Conservation (phyloP, 2,888 invertebrate genomes). For the Melanophora roralis region DNA sequence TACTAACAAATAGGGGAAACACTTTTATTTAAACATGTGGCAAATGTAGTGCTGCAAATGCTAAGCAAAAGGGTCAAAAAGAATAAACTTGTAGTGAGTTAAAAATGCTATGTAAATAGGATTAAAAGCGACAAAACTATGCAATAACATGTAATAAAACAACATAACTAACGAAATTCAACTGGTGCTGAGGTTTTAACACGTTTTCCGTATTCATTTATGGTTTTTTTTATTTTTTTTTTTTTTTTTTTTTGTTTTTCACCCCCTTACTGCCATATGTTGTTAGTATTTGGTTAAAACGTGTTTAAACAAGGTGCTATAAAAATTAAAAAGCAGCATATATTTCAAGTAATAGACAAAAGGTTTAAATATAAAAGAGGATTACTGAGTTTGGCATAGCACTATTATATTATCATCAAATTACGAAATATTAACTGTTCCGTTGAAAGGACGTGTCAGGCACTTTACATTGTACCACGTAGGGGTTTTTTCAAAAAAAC, state of each 20-base stretch:
- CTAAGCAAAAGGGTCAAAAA: neutral
- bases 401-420: too few species aligned
- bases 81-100: slow-evolving; percentile 11
- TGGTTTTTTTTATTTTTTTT: neutral
- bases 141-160: neutral
- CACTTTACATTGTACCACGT: too few species aligned
- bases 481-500: too few species aligned
- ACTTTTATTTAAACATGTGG: neutral
- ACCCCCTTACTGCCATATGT: neutral
- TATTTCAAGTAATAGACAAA: too few species aligned
- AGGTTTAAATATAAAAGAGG: too few species aligned
- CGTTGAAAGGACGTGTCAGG: too few species aligned
- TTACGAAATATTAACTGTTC: too few species aligned
- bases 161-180: slow-evolving; percentile 20
- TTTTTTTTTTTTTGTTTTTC: neutral
- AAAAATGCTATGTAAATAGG: slow-evolving; percentile 47
- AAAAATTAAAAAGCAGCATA: too few species aligned
- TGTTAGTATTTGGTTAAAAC: neutral
- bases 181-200: slow-evolving; percentile 39
- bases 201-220: too few species aligned
- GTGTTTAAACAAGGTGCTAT: too few species aligned
- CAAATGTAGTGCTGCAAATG: neutral
- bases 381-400: too few species aligned
- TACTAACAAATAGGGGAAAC: neutral
- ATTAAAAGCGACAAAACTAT: slow-evolving; percentile 35